Conservation (phyloP, 2,888 invertebrate species). For the Schrankia costaestrigalis region DNA sequence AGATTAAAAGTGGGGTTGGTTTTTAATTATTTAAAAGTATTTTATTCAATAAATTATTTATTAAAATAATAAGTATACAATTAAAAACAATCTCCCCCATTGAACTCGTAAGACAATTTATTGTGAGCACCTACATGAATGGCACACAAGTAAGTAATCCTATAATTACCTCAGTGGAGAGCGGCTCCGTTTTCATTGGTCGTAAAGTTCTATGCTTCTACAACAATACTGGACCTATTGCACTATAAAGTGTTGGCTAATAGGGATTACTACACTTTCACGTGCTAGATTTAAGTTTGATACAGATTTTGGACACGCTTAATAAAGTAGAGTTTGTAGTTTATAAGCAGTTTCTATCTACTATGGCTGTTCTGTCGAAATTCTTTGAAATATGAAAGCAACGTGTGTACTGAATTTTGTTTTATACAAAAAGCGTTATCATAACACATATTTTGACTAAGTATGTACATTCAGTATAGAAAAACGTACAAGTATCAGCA, state of each 20-base stretch:
- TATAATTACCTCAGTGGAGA: slow-evolving; percentile 66
- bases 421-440: too few species aligned
- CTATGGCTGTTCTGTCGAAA: neutral
- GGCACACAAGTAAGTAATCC: slow-evolving; percentile 63
- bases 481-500: too few species aligned
- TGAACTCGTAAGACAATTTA: neutral
- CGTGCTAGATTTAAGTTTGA: slow-evolving; percentile 56
- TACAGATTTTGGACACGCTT: slow-evolving; percentile 38
- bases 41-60: too few species aligned
- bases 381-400: too few species aligned
- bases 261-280: slow-evolving; percentile 70
- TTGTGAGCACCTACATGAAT: slow-evolving; percentile 19
- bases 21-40: too few species aligned
- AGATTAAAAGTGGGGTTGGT: too few species aligned
- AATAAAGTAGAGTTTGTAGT: slow-evolving; percentile 20
- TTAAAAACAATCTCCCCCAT: too few species aligned
- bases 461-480: too few species aligned
- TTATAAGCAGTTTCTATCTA: slow-evolving; percentile 1
- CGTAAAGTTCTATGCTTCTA: slow-evolving; percentile 70
- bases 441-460: too few species aligned
- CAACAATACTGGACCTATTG: slow-evolving; percentile 62
- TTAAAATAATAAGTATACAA: too few species aligned
- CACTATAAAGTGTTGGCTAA: slow-evolving; percentile 71
- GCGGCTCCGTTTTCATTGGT: slow-evolving; percentile 69
- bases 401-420: too few species aligned